Evolutionary conservation across 2,113 vertebrate genomes (phyloP).

Genomic region (Camelus bactrianus): DNA sequence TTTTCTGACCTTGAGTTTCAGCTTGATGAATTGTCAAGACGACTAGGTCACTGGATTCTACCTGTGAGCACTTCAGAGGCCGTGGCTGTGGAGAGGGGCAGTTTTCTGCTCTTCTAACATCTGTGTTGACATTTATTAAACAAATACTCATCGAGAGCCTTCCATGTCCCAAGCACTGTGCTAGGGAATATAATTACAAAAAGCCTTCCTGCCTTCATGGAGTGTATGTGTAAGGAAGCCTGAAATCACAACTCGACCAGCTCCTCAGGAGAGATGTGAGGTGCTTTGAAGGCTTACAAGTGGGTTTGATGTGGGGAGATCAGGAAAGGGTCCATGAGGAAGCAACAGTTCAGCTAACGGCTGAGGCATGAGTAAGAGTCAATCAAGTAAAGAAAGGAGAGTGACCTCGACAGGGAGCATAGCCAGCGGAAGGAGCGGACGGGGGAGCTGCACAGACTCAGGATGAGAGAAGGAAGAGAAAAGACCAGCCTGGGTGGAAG

Average conservation of each 20-base stretch:
- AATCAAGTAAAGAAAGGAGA: background rate
- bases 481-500: background rate
- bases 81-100: background rate
- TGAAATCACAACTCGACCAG: background rate
- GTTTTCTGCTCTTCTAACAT: constrained; percentile 38
- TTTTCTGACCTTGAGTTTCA: constrained; percentile 71
- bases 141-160: background rate
- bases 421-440: background rate
- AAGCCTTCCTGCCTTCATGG: background rate
- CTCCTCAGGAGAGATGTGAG: background rate
- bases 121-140: constrained; percentile 22
- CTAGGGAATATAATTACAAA: background rate
- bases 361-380: background rate
- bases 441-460: background rate
- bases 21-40: constrained; percentile 70
- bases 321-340: background rate
- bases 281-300: background rate
- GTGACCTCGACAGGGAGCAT: background rate
- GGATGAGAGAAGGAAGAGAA: background rate
- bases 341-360: background rate
- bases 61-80: constrained; percentile 38
- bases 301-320: background rate
- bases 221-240: background rate
- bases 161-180: background rate
- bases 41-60: constrained; percentile 50